A percentile compares a stretch with the other conserved stretches of the same genome.
These are phyloP conservation scores for Tribolium castaneum DNA, from an alignment of 1,140 invertebrate species.

Conservation along the genomic window DNA sequence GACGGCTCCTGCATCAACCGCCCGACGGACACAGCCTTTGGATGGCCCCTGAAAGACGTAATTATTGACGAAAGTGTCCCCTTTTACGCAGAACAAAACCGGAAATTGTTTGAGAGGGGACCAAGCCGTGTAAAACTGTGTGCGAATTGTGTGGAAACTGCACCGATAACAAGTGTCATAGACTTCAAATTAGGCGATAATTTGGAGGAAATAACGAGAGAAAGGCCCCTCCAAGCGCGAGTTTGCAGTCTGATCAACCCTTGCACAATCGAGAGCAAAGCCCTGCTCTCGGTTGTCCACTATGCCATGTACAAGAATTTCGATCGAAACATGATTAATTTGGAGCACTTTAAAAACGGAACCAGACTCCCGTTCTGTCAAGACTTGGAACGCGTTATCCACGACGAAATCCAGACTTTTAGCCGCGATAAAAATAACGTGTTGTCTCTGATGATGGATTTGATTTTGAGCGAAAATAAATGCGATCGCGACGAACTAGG, in stretches of 20 bases:
- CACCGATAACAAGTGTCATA: constrained; percentile 19
- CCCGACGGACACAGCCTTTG: constrained; percentile 50
- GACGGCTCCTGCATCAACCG: constrained; percentile 53
- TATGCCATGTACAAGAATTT: constrained; percentile 46
- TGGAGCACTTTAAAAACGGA: constrained; percentile 42
- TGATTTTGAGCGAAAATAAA: constrained; percentile 50
- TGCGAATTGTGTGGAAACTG: not conserved
- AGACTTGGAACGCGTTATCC: constrained; percentile 28
- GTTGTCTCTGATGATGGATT: constrained; percentile 54
- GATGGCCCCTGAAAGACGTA: constrained; percentile 53
- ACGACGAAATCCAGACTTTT: constrained; percentile 45
- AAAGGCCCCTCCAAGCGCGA: constrained; percentile 47
- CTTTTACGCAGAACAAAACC: constrained; percentile 21
- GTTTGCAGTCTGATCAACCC: constrained; percentile 53
- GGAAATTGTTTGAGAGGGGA: not conserved
- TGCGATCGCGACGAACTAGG: constrained; percentile 34
- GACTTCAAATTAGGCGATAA: constrained; percentile 24
- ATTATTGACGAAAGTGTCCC: constrained; percentile 44
- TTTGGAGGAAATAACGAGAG: not conserved
- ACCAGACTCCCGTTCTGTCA: constrained; percentile 29
- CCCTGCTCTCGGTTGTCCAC: constrained; percentile 50
- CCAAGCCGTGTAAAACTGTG: not conserved
- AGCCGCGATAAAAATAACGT: constrained; percentile 49
- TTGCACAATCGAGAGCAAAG: constrained; percentile 47
- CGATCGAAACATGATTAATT: constrained; percentile 38